A percentile compares a stretch with the other conserved stretches of the same genome.
Evolutionary conservation across 2,113 vertebrate species (phyloP).

Genomic region (Notarius quadriscutis): DNA sequence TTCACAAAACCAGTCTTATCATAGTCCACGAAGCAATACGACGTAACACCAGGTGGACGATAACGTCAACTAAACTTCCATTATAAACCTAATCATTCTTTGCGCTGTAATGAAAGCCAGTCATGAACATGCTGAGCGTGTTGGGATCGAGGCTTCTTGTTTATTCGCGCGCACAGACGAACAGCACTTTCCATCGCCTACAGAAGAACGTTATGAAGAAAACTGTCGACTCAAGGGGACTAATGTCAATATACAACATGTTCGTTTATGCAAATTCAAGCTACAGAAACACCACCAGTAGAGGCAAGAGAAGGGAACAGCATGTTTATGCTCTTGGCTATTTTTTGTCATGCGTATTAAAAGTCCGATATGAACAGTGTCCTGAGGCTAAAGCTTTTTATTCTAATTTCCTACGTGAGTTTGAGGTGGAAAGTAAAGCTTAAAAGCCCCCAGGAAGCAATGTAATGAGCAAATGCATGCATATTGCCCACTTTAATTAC

Average conservation of each 20-base stretch:
- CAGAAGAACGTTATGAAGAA: not conserved
- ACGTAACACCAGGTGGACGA: not conserved
- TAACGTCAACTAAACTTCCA: not conserved
- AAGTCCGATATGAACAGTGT: not conserved
- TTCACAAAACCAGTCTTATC: no score
- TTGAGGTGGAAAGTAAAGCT: conserved; percentile 3
- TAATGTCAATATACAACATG: not conserved
- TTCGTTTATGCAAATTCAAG: not conserved
- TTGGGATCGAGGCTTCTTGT: not conserved
- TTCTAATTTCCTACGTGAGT: conserved; percentile 17
- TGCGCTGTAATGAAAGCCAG: not conserved
- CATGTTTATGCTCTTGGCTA: not conserved
- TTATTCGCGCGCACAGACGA: not conserved
- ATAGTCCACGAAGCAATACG: no score
- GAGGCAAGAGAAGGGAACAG: not conserved
- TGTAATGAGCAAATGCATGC: conserved; percentile 34
- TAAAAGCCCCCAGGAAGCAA: not conserved
- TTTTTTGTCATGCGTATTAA: not conserved
- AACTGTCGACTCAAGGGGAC: not conserved
- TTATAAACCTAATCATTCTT: not conserved
- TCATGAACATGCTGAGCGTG: not conserved
- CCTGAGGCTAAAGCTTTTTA: conserved; percentile 15
- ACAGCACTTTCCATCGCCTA: no score
- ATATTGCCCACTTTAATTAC: conserved; percentile 39
- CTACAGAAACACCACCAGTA: not conserved